Evolutionary conservation across 2,888 invertebrate species (phyloP), one percentile per base, ranked within the genome.

Genomic region (Holacanthella duospinosa): DNA sequence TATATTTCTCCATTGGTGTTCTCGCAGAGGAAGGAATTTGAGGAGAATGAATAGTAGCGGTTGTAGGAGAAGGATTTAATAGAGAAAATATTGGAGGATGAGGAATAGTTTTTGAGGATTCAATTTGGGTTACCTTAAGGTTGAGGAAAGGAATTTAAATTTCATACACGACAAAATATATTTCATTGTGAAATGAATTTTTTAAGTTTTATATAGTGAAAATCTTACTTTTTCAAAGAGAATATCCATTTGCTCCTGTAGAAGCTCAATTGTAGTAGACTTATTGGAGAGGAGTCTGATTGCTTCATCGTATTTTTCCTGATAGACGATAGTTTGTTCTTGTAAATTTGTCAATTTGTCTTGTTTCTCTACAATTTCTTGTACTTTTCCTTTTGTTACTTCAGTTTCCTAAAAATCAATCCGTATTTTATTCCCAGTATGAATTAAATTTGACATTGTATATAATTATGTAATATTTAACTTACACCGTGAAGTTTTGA

Each of bases 241-340:
- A 26, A 60, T 55, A n/a, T 68, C 64, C 67, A 72, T 68, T 65
- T 70, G 66, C 25, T 65, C 64, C 54, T 72, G 69, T 6, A 72
- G 63, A 2, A 65, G 55, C 19, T 62, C 59, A 44, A 72, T 72
- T 19, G 69, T 63, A 44, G 68, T 64, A 44, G 66, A 66, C 55
- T 72, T 72, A n/a, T 60, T 66, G 1, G 60, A 61, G 25, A 72
- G 61, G 16, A 67, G 64, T 25, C 62, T 63, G 28, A 65, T 67
- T 2, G 71, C 67, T 54, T 69, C 59, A 26, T 66, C 61, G 56
- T 67, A 71, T 19, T 68, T 69, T 0, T 62, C 55, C 57, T 71
- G 70, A 64, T 69, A 72, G 43, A 63, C 58, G 44, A 62, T 65
- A 12, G 70, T 62, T 56, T 72, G 62, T 28, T 70, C 67, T 62